phyloP scores from a whole-genome alignment of 64 coral and sea anemone genomes.

The Trachythela sp. region DNA sequence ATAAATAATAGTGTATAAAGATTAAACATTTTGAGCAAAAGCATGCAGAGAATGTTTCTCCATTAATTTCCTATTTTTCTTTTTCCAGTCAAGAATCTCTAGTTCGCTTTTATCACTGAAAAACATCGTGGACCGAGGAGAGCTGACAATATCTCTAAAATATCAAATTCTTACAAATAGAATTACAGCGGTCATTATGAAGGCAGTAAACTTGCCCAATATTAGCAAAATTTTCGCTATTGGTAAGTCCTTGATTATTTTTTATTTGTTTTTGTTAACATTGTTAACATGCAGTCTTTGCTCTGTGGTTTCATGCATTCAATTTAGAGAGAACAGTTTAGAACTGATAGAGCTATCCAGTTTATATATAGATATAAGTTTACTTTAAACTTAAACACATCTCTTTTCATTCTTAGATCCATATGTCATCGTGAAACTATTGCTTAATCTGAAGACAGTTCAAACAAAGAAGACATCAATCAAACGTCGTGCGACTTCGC shows the following conservation, averaged over 20 bases:
- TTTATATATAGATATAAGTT: no score
- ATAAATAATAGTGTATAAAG: no score
- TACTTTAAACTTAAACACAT: background rate
- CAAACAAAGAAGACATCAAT: background rate
- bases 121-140: background rate
- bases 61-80: no score
- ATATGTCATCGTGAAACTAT: background rate
- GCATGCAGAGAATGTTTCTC: no score
- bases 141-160: background rate
- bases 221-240: background rate
- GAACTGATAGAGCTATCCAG: no score
- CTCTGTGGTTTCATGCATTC: no score
- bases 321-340: no score
- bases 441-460: background rate
- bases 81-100: background rate
- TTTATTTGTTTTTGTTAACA: background rate
- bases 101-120: background rate
- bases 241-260: background rate
- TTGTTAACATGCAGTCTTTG: background rate
- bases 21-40: no score
- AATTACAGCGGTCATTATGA: constrained; percentile 9
- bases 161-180: background rate
- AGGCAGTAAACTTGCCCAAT: background rate
- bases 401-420: background rate
- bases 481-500: background rate